Evolutionary conservation across 2,888 invertebrate genomes (phyloP), one percentile per base, ranked within the genome.

Genomic region (Esperia sulphurella): DNA sequence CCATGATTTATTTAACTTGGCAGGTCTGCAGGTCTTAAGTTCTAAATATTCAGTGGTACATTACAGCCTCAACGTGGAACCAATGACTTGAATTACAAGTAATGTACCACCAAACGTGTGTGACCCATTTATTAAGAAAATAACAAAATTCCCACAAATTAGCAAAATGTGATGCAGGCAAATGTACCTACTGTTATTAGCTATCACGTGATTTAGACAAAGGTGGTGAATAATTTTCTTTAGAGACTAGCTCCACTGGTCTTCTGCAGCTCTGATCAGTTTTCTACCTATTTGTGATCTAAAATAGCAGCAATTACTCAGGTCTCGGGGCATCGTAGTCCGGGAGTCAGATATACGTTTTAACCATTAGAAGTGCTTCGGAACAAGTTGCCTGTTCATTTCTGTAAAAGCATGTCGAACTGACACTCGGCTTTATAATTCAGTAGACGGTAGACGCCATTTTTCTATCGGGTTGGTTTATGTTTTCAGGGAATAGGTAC

Each of bases 271-370:
- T 21, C 21, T n/a, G 10, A 33, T 33, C 33, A 33, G 2, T 4
- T 33, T 33, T 10, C 33, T 3, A 33, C 8, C n/a, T n/a, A n/a
- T 38, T 39, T 8, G 7, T 39, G 14, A 8, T 41, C 28, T 3
- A 53, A 75, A 70, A 75, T 78, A 79, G 79, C 45, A 57, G 60
- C 85, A 83, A 84, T 83, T 83, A 80, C 81, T 81, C 45, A 45
- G 12, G n/a, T 12, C 75, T 45, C 35, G 49, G 48, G 42, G 42
- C 51, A 45, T 29, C 43, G 54, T 50, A 53, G 44, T 52, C 45
- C 55, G 53, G 56, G 48, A 54, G 53, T 51, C 55, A 61, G 57
- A 62, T 58, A 35, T 6, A 35, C 13, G 57, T 68, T 62, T 69
- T 66, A 64, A 54, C 62, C 63, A 62, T 63, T 67, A 65, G 65